Evolutionary conservation across 2,888 invertebrate species (phyloP).

Genomic region (Aromia moschata): DNA sequence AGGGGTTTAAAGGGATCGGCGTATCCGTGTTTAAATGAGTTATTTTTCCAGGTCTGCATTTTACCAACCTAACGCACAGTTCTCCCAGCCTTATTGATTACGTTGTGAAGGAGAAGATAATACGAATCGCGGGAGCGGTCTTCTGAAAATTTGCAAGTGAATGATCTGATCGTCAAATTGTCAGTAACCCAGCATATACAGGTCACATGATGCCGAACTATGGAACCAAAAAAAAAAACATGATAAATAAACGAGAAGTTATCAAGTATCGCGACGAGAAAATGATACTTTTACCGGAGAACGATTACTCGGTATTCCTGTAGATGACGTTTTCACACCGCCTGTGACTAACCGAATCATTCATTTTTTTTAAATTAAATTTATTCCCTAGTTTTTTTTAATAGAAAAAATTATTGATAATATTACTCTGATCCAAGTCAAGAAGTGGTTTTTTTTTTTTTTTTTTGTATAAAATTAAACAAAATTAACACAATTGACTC

Average conservation of each 20-base stretch:
- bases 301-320: conserved; percentile 39
- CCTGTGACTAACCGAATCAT: conserved; percentile 47
- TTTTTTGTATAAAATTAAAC: not conserved
- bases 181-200: conserved; percentile 54
- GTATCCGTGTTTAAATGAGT: too few species aligned
- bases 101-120: conserved; percentile 50
- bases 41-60: conserved; percentile 65
- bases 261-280: conserved; percentile 26
- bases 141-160: conserved; percentile 59
- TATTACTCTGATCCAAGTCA: conserved; percentile 16
- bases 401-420: conserved; percentile 11
- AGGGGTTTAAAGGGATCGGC: too few species aligned
- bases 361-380: conserved; percentile 38
- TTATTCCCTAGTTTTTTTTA: conserved; percentile 34
- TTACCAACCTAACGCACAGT: conserved; percentile 71
- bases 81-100: conserved; percentile 75
- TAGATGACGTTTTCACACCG: conserved; percentile 50
- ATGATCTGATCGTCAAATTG: conserved; percentile 56
- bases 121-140: conserved; percentile 60
- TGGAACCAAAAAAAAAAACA: conserved; percentile 38
- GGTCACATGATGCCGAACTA: conserved; percentile 49
- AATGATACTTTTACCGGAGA: conserved; percentile 20
- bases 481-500: not conserved
- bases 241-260: conserved; percentile 26
- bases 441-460: not conserved